Conservation (phyloP, 2,888 invertebrate species). For the Erebia aethiops region DNA sequence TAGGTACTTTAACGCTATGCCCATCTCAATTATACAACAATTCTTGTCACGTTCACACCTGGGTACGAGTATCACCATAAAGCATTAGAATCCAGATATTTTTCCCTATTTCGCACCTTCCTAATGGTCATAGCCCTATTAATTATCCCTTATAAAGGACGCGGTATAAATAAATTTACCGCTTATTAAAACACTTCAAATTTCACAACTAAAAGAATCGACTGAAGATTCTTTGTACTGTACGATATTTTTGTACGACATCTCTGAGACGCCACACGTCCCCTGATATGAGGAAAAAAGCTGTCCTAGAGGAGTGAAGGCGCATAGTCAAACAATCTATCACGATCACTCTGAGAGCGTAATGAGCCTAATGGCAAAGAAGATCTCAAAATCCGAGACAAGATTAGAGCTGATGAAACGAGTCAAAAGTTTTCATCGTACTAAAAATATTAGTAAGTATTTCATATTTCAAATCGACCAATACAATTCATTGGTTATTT, state of each 20-base stretch:
- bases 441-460: no score
- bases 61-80: slow-evolving; percentile 11
- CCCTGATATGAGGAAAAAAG: no score
- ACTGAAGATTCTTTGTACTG: slow-evolving; percentile 42
- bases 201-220: slow-evolving; percentile 54
- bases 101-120: slow-evolving; percentile 30
- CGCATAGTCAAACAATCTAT: no score
- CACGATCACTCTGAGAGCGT: no score
- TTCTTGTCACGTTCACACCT: slow-evolving; percentile 25
- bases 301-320: no score
- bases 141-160: slow-evolving; percentile 51
- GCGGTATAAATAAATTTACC: slow-evolving; percentile 61
- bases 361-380: no score
- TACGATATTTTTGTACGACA: slow-evolving; percentile 42
- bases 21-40: slow-evolving; percentile 15
- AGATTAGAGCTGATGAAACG: no score
- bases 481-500: no score
- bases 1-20: slow-evolving; percentile 7
- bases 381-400: no score
- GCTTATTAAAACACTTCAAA: slow-evolving; percentile 69
- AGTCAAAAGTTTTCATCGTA: no score
- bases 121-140: slow-evolving; percentile 45
- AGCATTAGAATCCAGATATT: slow-evolving; percentile 26
- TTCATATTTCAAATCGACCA: no score
- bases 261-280: neutral